phyloP scores from a whole-genome alignment of 2,888 invertebrate species.

The Schizotus pectinicornis region DNA sequence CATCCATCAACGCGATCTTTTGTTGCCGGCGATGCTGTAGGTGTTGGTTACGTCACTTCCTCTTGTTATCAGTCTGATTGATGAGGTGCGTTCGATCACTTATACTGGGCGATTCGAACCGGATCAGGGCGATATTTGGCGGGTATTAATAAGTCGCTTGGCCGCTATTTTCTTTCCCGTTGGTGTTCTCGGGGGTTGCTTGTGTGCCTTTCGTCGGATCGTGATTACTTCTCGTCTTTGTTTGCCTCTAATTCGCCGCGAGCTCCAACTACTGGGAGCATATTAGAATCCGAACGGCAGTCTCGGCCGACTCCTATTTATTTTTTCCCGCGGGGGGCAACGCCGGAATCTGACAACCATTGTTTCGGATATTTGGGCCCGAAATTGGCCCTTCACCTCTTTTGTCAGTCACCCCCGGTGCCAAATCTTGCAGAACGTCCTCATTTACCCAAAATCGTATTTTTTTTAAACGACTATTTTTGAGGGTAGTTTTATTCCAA shows the following conservation, averaged over 20 bases:
- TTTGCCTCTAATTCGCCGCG: slow-evolving; percentile 22
- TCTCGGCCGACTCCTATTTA: too few species aligned
- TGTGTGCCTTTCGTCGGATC: slow-evolving; percentile 5
- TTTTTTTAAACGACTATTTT: too few species aligned
- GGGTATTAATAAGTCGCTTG: slow-evolving; percentile 1
- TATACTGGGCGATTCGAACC: too few species aligned
- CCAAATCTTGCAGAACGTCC: too few species aligned
- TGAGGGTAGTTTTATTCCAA: too few species aligned
- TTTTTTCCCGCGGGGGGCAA: too few species aligned
- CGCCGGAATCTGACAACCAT: too few species aligned
- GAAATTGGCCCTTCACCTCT: too few species aligned
- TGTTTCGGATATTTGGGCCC: too few species aligned
- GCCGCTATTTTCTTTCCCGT: slow-evolving; percentile 4
- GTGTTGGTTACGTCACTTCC: slow-evolving; percentile 47
- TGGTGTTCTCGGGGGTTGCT: slow-evolving; percentile 14
- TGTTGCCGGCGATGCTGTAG: slow-evolving; percentile 35
- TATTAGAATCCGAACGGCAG: slow-evolving; percentile 4
- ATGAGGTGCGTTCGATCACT: slow-evolving; percentile 33
- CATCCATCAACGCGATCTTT: slow-evolving; percentile 33
- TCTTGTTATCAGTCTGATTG: slow-evolving; percentile 50
- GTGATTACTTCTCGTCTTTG: slow-evolving; percentile 25
- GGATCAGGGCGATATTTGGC: slow-evolving; percentile 13
- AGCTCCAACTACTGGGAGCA: slow-evolving; percentile 7
- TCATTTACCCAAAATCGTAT: too few species aligned
- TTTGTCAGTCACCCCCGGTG: too few species aligned